These are phyloP conservation scores for Ia io DNA, from an alignment of 2,113 vertebrate genomes.

Conservation along the genomic window DNA sequence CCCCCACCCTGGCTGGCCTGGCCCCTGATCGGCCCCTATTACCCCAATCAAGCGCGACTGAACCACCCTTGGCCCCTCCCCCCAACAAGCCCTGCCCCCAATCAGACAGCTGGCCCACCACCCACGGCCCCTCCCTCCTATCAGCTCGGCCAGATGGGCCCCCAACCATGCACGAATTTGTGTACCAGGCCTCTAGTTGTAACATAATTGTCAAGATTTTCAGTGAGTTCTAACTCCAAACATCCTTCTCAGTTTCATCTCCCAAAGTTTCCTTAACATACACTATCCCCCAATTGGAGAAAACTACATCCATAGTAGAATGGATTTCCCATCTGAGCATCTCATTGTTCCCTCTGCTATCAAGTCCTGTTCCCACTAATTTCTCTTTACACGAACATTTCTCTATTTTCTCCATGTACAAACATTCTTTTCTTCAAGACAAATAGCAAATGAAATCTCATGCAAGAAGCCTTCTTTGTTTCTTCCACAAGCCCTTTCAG, in stretches of 20 bases:
- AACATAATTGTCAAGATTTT: background rate
- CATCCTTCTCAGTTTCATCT: background rate
- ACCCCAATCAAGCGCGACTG: too few relatives aligned
- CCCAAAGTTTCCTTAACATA: background rate
- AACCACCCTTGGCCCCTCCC: too few relatives aligned
- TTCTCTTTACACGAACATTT: too few relatives aligned
- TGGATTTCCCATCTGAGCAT: background rate
- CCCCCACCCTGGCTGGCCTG: too few relatives aligned
- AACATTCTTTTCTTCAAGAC: background rate
- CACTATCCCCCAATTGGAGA: background rate
- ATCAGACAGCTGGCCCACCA: rapidly evolving
- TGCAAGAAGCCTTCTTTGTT: background rate
- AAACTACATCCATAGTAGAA: background rate
- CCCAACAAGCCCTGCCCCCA: too few relatives aligned
- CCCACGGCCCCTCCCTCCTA: too few relatives aligned
- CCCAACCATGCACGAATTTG: too few relatives aligned
- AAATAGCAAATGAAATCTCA: background rate
- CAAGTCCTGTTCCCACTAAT: background rate
- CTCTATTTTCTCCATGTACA: background rate
- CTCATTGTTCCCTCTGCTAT: background rate
- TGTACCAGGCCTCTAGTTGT: too few relatives aligned
- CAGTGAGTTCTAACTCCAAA: background rate
- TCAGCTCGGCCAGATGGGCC: too few relatives aligned
- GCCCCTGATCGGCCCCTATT: too few relatives aligned
- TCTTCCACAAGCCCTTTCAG: background rate